These are phyloP conservation scores for Mimumesa dahlbomi DNA, from an alignment of 2,888 invertebrate genomes.

Conservation along the genomic window DNA sequence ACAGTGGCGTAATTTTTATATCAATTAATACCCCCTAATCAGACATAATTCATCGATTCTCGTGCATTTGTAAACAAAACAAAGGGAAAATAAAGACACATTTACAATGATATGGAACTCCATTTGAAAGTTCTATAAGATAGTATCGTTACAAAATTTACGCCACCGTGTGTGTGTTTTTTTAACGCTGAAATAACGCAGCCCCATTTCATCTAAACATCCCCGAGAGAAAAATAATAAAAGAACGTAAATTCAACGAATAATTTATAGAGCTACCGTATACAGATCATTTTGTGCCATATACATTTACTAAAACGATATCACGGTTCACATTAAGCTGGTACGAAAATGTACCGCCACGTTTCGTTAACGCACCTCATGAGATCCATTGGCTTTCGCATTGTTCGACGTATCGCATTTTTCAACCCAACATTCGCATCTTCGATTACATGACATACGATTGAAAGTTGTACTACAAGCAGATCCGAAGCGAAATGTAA, in stretches of 20 bases:
- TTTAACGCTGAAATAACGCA: conserved; percentile 26
- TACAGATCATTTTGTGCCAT: conserved; percentile 55
- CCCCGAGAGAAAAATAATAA: conserved; percentile 6
- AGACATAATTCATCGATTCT: neutral
- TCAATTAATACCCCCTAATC: neutral
- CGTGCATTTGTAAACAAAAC: neutral
- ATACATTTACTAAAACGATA: conserved; percentile 55
- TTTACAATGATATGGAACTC: neutral
- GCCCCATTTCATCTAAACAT: conserved; percentile 4
- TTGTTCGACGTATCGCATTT: neutral
- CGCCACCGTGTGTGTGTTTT: too few relatives aligned
- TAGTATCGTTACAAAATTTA: conserved; percentile 22
- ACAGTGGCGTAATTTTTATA: conserved; percentile 52
- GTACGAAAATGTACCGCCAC: conserved; percentile 48
- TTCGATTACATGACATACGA: neutral
- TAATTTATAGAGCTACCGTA: conserved; percentile 49
- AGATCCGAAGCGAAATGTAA: too few relatives aligned
- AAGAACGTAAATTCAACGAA: conserved; percentile 21
- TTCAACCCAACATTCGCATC: neutral
- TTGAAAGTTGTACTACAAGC: conserved; percentile 3
- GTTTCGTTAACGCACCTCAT: conserved; percentile 13
- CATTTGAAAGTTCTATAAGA: too few relatives aligned
- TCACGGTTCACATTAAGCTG: conserved; percentile 35
- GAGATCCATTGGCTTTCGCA: conserved; percentile 35
- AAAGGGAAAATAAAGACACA: neutral